Conservation (phyloP, 2,113 vertebrate species). For the Rhegmatorhina hoffmannsi region DNA sequence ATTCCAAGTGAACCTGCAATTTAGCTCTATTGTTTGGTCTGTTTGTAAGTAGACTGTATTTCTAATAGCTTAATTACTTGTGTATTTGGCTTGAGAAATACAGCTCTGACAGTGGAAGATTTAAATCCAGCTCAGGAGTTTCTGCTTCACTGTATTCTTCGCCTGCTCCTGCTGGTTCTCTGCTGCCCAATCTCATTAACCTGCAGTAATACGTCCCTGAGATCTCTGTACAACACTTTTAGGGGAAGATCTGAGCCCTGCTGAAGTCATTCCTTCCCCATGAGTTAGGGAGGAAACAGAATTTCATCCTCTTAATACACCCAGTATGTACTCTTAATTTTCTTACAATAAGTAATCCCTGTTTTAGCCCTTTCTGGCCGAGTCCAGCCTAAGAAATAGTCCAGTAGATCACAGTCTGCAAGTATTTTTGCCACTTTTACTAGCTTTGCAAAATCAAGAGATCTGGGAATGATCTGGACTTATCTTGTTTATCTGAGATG, state of each 20-base stretch:
- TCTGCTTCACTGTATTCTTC: background rate
- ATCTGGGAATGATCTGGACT: background rate
- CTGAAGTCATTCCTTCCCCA: background rate
- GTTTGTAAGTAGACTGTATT: background rate
- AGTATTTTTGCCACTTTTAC: background rate
- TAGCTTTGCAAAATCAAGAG: background rate
- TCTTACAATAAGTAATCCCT: background rate
- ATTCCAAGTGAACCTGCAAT: background rate
- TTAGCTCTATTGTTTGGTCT: background rate
- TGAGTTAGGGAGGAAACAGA: background rate
- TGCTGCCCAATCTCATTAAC: background rate
- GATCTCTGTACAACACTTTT: background rate
- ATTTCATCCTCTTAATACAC: background rate
- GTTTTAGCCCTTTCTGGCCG: background rate
- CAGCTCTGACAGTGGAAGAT: background rate
- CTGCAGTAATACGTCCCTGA: background rate
- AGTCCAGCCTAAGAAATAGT: background rate
- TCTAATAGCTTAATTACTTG: background rate
- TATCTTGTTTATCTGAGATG: background rate
- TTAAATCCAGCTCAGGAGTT: background rate
- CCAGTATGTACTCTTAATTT: background rate
- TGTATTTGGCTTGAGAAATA: background rate
- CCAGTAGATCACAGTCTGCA: background rate
- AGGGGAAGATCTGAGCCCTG: background rate
- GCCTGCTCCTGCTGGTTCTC: background rate